Percentiles rank a stretch among this genome's conserved stretches.
Evolutionary conservation across 2,113 vertebrate species (phyloP).

Genomic region (Harpagus bidentatus): DNA sequence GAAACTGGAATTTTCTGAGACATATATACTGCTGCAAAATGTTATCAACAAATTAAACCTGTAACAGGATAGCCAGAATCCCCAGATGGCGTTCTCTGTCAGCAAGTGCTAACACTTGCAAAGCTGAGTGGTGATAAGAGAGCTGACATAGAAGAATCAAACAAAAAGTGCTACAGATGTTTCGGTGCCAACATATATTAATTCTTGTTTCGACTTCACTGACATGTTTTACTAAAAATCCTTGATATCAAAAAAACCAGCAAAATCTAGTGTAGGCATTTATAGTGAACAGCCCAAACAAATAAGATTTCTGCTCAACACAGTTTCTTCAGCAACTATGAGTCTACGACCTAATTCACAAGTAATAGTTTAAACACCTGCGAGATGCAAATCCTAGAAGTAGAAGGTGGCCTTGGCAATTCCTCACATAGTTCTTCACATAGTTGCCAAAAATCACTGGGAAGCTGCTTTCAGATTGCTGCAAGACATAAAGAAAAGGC

Average conservation of each 20-base stretch:
- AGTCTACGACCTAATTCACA: not conserved
- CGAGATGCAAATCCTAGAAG: not conserved
- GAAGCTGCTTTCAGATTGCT: not conserved
- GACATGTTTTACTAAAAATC: not conserved
- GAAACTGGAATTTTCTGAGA: not conserved
- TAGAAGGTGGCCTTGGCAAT: not conserved
- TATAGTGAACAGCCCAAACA: not conserved
- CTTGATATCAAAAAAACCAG: not conserved
- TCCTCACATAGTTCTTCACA: not conserved
- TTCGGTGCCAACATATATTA: not conserved
- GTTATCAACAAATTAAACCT: not conserved
- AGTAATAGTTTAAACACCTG: not conserved
- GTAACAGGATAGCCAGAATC: not conserved
- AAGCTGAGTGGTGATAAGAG: not conserved
- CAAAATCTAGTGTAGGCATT: not conserved
- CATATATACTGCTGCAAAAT: not conserved
- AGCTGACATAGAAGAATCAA: not conserved
- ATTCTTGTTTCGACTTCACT: not conserved
- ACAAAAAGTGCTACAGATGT: not conserved
- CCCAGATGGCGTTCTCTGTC: rapidly evolving
- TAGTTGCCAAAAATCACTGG: not conserved
- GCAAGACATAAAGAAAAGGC: not conserved
- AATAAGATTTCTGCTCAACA: not conserved
- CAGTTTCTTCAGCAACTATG: not conserved
- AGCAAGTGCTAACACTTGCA: not conserved